These are phyloP conservation scores for Chionoecetes opilio DNA, from an alignment of 1,140 invertebrate species.

Conservation along the genomic window DNA sequence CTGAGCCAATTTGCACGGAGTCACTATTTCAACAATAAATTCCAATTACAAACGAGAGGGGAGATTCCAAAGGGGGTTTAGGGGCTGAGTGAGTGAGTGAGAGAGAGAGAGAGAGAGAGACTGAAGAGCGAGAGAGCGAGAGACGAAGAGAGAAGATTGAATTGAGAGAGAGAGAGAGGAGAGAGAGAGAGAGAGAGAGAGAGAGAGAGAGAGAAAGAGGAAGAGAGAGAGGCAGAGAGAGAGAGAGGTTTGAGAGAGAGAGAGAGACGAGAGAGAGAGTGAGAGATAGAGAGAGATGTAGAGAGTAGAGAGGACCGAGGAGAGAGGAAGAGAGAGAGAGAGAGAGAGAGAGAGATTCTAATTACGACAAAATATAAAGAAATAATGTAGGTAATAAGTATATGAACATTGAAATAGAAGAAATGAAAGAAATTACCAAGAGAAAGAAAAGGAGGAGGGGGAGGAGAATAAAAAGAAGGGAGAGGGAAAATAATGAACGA, in stretches of 20 bases:
- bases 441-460: not conserved
- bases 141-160: not conserved
- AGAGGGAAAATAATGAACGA: not conserved
- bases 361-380: too few relatives aligned
- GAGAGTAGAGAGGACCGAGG: too few relatives aligned
- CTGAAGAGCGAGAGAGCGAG: slow-evolving; percentile 35
- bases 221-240: too few relatives aligned
- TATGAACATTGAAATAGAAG: too few relatives aligned
- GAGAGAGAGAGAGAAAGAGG: too few relatives aligned
- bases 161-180: not conserved
- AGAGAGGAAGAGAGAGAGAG: too few relatives aligned
- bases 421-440: not conserved
- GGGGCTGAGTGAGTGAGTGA: not conserved
- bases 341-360: too few relatives aligned
- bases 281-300: too few relatives aligned
- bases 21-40: slow-evolving; percentile 40
- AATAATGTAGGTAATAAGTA: too few relatives aligned
- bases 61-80: not conserved
- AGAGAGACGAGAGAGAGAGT: too few relatives aligned
- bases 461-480: not conserved
- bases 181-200: too few relatives aligned
- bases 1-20: slow-evolving; percentile 35
- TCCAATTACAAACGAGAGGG: slow-evolving; percentile 25
- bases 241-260: too few relatives aligned
- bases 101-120: slow-evolving; percentile 38